phyloP scores from a whole-genome alignment of 2,888 invertebrate genomes.

The Aphrophora alni region DNA sequence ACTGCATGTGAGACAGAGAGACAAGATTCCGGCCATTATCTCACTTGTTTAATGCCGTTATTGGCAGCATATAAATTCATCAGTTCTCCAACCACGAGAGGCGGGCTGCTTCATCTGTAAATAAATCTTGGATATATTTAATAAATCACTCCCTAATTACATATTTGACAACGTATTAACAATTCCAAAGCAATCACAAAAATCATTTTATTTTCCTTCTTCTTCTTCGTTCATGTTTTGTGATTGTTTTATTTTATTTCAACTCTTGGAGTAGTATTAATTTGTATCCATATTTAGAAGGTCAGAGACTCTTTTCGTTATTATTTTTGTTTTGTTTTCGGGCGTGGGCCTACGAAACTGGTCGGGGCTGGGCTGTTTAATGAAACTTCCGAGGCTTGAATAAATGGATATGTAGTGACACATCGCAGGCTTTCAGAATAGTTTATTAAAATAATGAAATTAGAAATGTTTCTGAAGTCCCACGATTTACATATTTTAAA shows the following conservation, averaged over 20 bases:
- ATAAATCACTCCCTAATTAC: constrained; percentile 36
- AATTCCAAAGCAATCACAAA: constrained; percentile 33
- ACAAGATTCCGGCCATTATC: constrained; percentile 29
- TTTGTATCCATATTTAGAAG: background rate
- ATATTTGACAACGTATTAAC: constrained; percentile 39
- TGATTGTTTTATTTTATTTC: background rate
- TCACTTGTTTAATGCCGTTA: constrained; percentile 35
- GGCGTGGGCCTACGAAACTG: background rate
- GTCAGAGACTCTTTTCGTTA: background rate
- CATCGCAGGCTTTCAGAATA: too few species aligned
- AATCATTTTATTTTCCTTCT: background rate
- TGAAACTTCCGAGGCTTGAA: background rate
- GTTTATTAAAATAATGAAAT: too few species aligned
- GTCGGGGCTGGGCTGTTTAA: background rate
- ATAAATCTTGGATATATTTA: constrained; percentile 34
- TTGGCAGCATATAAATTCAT: constrained; percentile 41
- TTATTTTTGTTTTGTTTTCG: background rate
- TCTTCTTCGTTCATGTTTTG: background rate
- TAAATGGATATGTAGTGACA: too few species aligned
- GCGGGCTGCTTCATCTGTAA: constrained; percentile 22
- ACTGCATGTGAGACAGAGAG: background rate
- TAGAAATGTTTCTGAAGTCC: too few species aligned
- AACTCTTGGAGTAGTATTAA: background rate
- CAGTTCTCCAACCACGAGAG: constrained; percentile 21
- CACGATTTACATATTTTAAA: too few species aligned